Base-by-base conservation (phyloP, 2,888 invertebrate genomes). In the Melanargia galathea region DNA sequence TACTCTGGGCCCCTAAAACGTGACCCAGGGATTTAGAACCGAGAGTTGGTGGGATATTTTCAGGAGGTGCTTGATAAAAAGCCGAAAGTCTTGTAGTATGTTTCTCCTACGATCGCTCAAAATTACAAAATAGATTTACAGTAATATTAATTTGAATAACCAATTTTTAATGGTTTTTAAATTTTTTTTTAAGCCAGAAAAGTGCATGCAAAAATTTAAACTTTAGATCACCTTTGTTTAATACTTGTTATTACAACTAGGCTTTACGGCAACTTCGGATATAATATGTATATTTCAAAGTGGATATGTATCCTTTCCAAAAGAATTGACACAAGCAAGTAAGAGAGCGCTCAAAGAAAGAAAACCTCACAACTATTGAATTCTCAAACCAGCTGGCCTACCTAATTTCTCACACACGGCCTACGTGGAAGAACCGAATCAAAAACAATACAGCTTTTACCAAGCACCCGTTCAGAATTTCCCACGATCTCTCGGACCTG, bases 1-100 rank as follows among this genome's bases (percentile, higher is more conserved):
- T 26, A 40, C 43, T 13, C 62, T 35, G 49, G 57, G 63, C 66
- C 69, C 62, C 66, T 70, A 66, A 67, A 69, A 68, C 68, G 68
- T 59, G 66, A 38, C 67, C 58, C 60, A 48, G 54, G 54, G 64
- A 38, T 49, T 59, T 7, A 22, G 58, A 22, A 43, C 60, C 63
- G 40, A 51, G 24, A 45, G 40, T 20, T 33, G 11, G 13, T 33
- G 33, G 52, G 5, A 13, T 13, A 22, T 11, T 22, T 35, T 18
- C 18, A 18, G 4, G 2, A 20, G 11, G 35, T 35, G 52, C 35
- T 52, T 52, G 11, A 35, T n/a, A 33, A 2, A 1, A 18, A 26
- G 1, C 26, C 8, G 24, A 48, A 26, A 49, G 26, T 26, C n/a
- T 45, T 26, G 8, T n/a, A 46, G 13, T 20, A 13, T 24, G 22